Conservation (phyloP, 2,797 vertebrate species). For the Aeoliscus strigatus region DNA sequence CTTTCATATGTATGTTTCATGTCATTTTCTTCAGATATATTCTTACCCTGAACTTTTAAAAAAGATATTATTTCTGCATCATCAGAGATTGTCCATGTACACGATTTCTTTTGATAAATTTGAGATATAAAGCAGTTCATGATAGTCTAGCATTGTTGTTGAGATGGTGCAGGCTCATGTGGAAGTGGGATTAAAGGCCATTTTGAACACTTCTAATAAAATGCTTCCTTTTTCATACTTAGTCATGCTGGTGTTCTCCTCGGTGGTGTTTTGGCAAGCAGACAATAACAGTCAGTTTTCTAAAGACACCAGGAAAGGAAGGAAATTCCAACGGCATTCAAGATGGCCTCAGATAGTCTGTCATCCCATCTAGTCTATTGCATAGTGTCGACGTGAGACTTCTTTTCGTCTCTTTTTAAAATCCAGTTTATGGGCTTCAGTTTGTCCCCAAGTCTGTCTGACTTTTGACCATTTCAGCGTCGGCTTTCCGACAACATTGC, state of each 20-base stretch:
- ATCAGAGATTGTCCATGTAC: constrained; percentile 67
- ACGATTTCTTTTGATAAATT: constrained; percentile 57
- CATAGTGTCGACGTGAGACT: constrained; percentile 46
- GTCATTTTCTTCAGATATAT: constrained; percentile 43
- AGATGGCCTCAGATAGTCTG: constrained; percentile 12
- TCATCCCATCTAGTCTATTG: constrained; percentile 38
- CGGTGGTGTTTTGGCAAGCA: too few relatives aligned
- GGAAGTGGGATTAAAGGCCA: constrained; percentile 17
- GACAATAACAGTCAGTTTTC: too few relatives aligned
- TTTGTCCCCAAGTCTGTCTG: constrained; percentile 14
- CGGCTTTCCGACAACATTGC: constrained; percentile 24
- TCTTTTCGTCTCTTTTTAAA: too few relatives aligned
- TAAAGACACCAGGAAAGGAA: too few relatives aligned
- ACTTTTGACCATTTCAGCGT: constrained; percentile 28
- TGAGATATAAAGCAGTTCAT: constrained; percentile 48
- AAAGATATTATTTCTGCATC: constrained; percentile 60
- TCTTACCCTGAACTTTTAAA: constrained; percentile 64
- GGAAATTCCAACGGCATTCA: constrained; percentile 32
- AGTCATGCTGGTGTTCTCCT: too few relatives aligned
- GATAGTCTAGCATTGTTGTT: constrained; percentile 49
- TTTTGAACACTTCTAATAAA: constrained; percentile 26
- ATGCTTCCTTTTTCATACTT: too few relatives aligned
- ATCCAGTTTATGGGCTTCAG: too few relatives aligned
- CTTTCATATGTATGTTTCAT: constrained; percentile 48
- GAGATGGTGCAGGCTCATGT: constrained; percentile 23